Evolutionary conservation across 2,797 vertebrate species (phyloP).

Genomic region (Tragelaphus eurycerus): DNA sequence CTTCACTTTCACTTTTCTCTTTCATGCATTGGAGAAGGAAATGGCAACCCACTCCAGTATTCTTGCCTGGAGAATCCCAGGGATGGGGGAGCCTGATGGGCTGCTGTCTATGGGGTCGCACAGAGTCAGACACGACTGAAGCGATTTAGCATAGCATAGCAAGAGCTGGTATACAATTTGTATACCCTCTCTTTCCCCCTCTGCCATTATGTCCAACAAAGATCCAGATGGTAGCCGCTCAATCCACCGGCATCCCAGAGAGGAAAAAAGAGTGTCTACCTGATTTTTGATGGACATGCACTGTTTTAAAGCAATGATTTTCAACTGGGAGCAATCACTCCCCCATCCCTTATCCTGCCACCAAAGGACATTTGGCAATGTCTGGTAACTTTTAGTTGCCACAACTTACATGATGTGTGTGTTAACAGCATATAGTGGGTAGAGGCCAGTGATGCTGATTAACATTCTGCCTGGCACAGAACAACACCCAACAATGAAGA

Average conservation of each 20-base stretch:
- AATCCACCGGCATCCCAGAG: background rate
- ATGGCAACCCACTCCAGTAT: too few species aligned
- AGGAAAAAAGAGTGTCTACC: background rate
- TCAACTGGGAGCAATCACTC: background rate
- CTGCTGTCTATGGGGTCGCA: too few species aligned
- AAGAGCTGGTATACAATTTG: background rate
- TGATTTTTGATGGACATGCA: background rate
- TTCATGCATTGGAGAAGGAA: too few species aligned
- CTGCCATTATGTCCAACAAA: background rate
- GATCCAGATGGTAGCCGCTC: background rate
- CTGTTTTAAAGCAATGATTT: background rate
- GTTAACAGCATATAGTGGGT: background rate
- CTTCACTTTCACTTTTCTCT: too few species aligned
- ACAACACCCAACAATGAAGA: background rate
- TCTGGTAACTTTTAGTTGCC: background rate
- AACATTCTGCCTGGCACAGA: background rate
- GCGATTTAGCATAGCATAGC: too few species aligned
- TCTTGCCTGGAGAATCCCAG: too few species aligned
- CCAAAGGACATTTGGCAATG: background rate
- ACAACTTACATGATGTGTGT: background rate
- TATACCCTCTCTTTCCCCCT: background rate
- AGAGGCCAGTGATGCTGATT: background rate
- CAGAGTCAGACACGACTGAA: too few species aligned
- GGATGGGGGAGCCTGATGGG: too few species aligned
- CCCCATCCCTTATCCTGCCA: background rate